Base-by-base conservation (phyloP, 2,888 invertebrate species). In the Eristalis tenax region DNA sequence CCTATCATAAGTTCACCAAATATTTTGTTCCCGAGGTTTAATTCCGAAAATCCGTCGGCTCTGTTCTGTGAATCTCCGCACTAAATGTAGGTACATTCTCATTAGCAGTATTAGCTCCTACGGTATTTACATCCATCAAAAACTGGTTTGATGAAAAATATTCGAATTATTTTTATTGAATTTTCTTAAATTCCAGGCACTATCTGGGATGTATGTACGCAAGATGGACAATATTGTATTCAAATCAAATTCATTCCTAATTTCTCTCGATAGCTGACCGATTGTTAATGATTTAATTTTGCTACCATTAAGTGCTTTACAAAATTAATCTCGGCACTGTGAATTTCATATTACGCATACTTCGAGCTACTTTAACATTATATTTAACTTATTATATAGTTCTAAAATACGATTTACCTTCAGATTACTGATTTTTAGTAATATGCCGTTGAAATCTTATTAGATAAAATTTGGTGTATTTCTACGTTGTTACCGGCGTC, bases 281-380 rank as follows among this genome's bases (percentile, higher is more conserved):
- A 68, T 38, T 38, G 68, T 68, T 68, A 43, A 26, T 68, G 23
- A 22, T 68, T 68, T 50, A 68, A 8, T 43, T 68, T 68, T 26
- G 50, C 68, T 68, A 43, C 43, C 11, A 68, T 43, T 23, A 43
- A 68, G 11, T 68, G 43, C 40, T 69, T 69, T 15, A 69, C 69
- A 69, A 5, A 2, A 32, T 32, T 32, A 32, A 32, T 6, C 2
- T 69, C 69, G 56, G 5, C n/a, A 15, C 32, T 26, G 26, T 69
- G 0, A 26, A 3, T 26, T 26, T 26, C 26, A 26, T 26, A 26
- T 26, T 2, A 26, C 26, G 26, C 26, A 26, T 26, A 26, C 26
- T 26, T 3, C 3, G 26, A 26, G 26, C 26, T 26, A 2, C 26
- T 26, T 26, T 26, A 26, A 26, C 26, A 26, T 2, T 26, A 26